A percentile compares a stretch with the other conserved stretches of the same genome.
Evolutionary conservation across 2,113 vertebrate genomes (phyloP).

Genomic region (Nansenia antarctica): DNA sequence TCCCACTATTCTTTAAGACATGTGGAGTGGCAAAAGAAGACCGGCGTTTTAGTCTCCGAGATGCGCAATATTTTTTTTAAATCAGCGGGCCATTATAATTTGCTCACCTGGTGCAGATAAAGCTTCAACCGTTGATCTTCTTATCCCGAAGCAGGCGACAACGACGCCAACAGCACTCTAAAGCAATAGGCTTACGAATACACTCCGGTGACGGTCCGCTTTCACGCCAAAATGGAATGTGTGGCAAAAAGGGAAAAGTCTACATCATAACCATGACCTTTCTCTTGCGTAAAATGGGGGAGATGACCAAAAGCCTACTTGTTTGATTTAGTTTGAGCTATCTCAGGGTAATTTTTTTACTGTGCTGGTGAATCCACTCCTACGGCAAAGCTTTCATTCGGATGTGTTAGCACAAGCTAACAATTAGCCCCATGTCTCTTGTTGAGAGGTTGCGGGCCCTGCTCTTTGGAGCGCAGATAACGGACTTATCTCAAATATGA

Average conservation of each 20-base stretch:
- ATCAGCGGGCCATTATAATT: neutral
- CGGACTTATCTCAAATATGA: constrained; percentile 19
- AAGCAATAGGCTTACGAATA: neutral
- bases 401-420: constrained; percentile 14
- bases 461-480: neutral
- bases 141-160: neutral
- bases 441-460: neutral
- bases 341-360: neutral
- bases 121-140: neutral
- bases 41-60: neutral
- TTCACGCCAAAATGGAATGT: neutral
- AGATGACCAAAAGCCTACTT: constrained; percentile 3
- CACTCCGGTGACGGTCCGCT: neutral
- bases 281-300: neutral
- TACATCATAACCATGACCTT: neutral
- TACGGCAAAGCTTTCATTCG: neutral
- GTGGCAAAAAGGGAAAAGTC: neutral
- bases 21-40: neutral
- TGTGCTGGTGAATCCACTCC: constrained; percentile 9
- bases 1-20: neutral
- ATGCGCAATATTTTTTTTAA: neutral
- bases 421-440: neutral
- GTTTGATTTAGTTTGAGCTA: constrained; percentile 16
- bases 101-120: constrained; percentile 1
- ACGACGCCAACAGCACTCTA: neutral